phyloP scores from a whole-genome alignment of 1,140 invertebrate species.

The Anagrus nilaparvatae region DNA sequence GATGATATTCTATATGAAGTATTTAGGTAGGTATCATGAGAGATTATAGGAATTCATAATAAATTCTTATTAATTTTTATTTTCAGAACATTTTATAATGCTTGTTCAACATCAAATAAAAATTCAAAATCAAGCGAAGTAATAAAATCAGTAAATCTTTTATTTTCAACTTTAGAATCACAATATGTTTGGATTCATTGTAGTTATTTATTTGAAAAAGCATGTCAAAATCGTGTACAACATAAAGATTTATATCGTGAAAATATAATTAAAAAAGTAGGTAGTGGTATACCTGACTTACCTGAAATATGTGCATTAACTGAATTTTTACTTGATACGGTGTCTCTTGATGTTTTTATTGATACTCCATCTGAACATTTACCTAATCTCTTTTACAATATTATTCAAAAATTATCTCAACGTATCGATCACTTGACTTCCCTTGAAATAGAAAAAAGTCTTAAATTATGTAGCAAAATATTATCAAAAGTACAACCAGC shows the following conservation, averaged over 20 bases:
- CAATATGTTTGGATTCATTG: conserved; percentile 82
- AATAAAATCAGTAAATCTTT: conserved; percentile 73
- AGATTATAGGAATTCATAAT: conserved; percentile 5
- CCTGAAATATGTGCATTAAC: conserved; percentile 61
- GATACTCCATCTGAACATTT: conserved; percentile 74
- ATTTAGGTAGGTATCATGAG: conserved; percentile 58
- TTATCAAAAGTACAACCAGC: conserved; percentile 65
- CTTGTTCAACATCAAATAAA: conserved; percentile 32
- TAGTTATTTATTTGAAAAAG: conserved; percentile 56
- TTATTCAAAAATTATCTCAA: conserved; percentile 50
- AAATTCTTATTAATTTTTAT: conserved; percentile 15
- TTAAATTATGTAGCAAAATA: conserved; percentile 65
- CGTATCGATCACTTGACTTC: conserved; percentile 50
- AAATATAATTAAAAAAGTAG: conserved; percentile 43
- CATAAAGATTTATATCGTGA: conserved; percentile 14
- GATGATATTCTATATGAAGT: conserved; percentile 80
- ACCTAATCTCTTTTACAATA: conserved; percentile 51
- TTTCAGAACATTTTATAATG: conserved; percentile 44
- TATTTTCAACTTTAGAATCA: conserved; percentile 77
- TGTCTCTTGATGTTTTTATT: conserved; percentile 68
- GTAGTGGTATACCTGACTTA: conserved; percentile 49
- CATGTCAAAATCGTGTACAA: conserved; percentile 41
- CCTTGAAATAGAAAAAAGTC: conserved; percentile 51
- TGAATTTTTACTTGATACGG: conserved; percentile 68
- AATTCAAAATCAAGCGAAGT: conserved; percentile 45